Base-by-base conservation (phyloP, 2,113 vertebrate species). In the Arenaria interpres region DNA sequence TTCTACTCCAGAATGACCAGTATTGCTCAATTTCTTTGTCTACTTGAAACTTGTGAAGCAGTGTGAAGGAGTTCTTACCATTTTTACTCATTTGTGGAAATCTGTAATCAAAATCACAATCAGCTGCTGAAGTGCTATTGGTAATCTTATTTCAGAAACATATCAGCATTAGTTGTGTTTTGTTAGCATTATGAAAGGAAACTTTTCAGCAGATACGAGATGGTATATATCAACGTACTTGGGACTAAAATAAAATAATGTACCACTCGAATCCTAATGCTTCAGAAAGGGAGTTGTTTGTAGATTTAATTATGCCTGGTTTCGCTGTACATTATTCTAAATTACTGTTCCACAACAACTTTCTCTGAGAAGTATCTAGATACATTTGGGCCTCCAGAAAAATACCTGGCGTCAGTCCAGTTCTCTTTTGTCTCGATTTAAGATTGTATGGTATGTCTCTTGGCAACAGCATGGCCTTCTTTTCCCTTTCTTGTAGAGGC, bases 41-140 rank as follows among this genome's bases (percentile, higher is more conserved):
- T 88, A 0, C 57, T 33, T 69, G 72, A 84, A 97, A 76, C 25
- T 63, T 53, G 16, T 67, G 41, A 88, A 86, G 46, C 10, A 30
- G 16, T 37, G 4, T 43, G 63, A 79, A 93, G 28, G 21, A 67
- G 28, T 83, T 93, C 33, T 89, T 85, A 53, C 30, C 24, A 12
- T 78, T 91, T 93, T 90, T 66, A 88, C 43, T 77, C 5, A 73
- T 83, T 85, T 91, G 33, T 79, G n/a, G 30, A 71, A 94, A 71
- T 80, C 54, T 56, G 28, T 68, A 94, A 90, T 94, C 75, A 93
- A 94, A 96, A 83, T 86, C 67, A 83, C 82, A 86, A 74, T 90
- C 75, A 86, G 45, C 63, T 87, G 22, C 91, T 91, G 71, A 95
- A 86, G 41, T 72, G 46, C n/a, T 66, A 15, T 18, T 37, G 94